Evolutionary conservation across 1,140 invertebrate genomes (phyloP), one percentile per base, ranked within the genome.

Genomic region (Magallana angulata): DNA sequence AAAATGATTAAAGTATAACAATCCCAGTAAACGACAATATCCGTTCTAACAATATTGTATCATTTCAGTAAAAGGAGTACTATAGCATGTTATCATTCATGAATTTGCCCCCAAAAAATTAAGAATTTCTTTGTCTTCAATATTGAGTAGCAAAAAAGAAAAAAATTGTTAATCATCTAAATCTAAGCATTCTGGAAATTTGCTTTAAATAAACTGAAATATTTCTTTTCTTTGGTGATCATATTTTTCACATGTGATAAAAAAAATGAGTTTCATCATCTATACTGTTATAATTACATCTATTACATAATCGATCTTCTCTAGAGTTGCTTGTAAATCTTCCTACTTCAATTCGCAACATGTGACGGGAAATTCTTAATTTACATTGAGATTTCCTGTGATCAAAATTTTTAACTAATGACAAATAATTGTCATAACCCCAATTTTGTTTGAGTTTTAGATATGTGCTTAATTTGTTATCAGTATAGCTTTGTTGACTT

Each of bases 361-460:
- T 62, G 60, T 62, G 60, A 62, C 60, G 14, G 11, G 60, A 62
- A 62, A 14, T 62, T 62, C 4, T 62, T 62, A 62, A 12, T 62
- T 62, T 62, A 62, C 60, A 62, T 48, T 0, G 11, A 62, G 14
- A 62, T 62, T 62, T 62, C 18, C 60, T 62, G 12, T 62, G 60
- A 62, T 62, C 14, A 62, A 62, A 62, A 62, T 62, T 62, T 62
- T 12, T 62, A 62, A 62, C 11, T 14, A 62, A 7, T 62, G 60
- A 14, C 18, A 14, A 62, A 62, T 62, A 62, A 62, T 62, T 62
- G 5, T 62, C 60, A 62, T 64, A 64, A 64, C 60, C 60, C 60
- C 14, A 64, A 64, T 64, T 64, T 64, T 64, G 60, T 64, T 64
- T 64, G 60, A 64, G 60, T 64, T 64, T 64, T 16, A 64, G 12